Evolutionary conservation across 37 sponge, comb jelly and placozoan species (phyloP).

Genomic region (Agelas oroides): DNA sequence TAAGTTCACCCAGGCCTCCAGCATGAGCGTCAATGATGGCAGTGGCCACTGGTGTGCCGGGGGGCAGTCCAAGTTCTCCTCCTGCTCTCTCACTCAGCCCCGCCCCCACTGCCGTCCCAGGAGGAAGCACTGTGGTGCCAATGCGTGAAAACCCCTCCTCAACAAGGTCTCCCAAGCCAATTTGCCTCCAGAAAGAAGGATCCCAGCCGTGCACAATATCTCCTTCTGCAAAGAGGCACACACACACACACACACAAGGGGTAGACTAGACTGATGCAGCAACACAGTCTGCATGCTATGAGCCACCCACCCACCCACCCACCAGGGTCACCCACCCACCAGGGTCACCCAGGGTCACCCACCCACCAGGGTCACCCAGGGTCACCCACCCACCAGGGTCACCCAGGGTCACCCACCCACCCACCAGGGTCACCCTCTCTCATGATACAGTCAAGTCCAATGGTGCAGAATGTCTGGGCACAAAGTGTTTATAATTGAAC

Average conservation of each 20-base stretch:
- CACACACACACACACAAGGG: neutral
- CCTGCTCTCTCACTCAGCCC: constrained; percentile 58
- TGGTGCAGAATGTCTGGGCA: no score
- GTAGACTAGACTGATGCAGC: neutral
- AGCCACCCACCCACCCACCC: neutral
- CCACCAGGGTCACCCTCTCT: no score
- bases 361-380: no score
- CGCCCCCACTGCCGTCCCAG: constrained; percentile 71
- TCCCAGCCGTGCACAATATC: constrained; percentile 74
- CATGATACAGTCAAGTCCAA: no score
- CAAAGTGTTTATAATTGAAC: no score
- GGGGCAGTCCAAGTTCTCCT: constrained; percentile 67
- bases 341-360: no score
- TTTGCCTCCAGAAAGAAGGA: constrained; percentile 55
- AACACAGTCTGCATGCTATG: neutral
- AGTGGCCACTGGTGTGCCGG: constrained; percentile 82
- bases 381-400: no score
- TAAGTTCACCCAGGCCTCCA: constrained; percentile 79
- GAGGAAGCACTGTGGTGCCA: constrained; percentile 55
- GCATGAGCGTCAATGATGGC: constrained; percentile 93
- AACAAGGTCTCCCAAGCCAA: constrained; percentile 73
- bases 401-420: no score
- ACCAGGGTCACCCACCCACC: no score
- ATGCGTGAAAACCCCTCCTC: constrained; percentile 58
- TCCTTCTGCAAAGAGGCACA: neutral